Evolutionary conservation across 2,113 vertebrate species (phyloP).

Genomic region (Gobius niger): DNA sequence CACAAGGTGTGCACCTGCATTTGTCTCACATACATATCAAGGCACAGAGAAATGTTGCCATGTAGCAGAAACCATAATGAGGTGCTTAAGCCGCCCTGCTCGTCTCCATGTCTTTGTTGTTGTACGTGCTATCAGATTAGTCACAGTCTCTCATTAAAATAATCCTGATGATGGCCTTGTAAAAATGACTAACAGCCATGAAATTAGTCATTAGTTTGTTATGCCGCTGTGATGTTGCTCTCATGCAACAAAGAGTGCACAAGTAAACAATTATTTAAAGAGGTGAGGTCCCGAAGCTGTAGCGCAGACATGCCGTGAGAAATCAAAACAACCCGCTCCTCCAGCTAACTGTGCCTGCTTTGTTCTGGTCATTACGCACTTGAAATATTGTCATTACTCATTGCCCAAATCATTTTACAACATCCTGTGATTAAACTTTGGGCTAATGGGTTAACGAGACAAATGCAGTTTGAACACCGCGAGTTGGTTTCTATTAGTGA

Average conservation of each 20-base stretch:
- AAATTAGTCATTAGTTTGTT: slow-evolving; percentile 71
- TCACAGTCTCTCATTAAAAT: slow-evolving; percentile 49
- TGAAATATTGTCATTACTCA: slow-evolving; percentile 74
- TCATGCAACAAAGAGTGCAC: slow-evolving; percentile 54
- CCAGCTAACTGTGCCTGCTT: slow-evolving; percentile 59
- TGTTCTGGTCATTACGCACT: slow-evolving; percentile 62
- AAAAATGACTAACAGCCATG: slow-evolving; percentile 69
- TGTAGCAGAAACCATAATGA: neutral
- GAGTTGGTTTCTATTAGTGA: slow-evolving; percentile 68
- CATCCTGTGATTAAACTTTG: slow-evolving; percentile 73
- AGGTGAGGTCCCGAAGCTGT: slow-evolving; percentile 60
- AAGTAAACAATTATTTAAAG: slow-evolving; percentile 64
- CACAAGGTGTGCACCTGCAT: neutral
- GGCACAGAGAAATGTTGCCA: neutral
- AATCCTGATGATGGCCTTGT: slow-evolving; percentile 43
- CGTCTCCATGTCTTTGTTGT: slow-evolving; percentile 21
- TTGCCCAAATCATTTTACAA: slow-evolving; percentile 69
- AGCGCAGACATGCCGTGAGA: slow-evolving; percentile 59
- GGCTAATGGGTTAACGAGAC: slow-evolving; percentile 71
- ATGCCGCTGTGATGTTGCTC: slow-evolving; percentile 46
- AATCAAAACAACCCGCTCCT: slow-evolving; percentile 56
- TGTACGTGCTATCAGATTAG: slow-evolving; percentile 44
- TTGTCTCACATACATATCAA: neutral
- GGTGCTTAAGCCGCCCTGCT: neutral
- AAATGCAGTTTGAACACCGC: slow-evolving; percentile 64